Conservation (phyloP, 2,113 vertebrate genomes). For the Cyrtonyx montezumae region DNA sequence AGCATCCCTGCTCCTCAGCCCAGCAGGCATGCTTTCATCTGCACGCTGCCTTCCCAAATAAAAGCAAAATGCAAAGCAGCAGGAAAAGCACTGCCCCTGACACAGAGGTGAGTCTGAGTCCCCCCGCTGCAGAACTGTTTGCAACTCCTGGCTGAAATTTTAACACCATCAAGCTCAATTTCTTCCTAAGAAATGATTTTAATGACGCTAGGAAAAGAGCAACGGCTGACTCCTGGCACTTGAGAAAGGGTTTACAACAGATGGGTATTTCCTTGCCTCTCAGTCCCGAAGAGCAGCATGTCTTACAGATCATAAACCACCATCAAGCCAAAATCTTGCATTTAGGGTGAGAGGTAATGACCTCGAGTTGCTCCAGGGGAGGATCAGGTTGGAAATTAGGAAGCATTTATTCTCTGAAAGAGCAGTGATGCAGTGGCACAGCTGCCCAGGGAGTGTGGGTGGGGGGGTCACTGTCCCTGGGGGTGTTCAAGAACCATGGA, state of each 20-base stretch:
- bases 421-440: too few relatives aligned
- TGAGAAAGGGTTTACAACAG: background rate
- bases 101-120: background rate
- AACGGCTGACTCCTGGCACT: background rate
- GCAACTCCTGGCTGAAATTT: background rate
- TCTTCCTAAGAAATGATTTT: background rate
- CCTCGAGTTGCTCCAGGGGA: too few relatives aligned
- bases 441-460: too few relatives aligned
- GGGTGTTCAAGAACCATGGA: too few relatives aligned
- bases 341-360: too few relatives aligned
- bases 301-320: background rate
- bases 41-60: fast-evolving
- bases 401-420: too few relatives aligned
- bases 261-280: background rate
- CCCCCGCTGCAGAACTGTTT: background rate
- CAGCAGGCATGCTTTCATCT: background rate
- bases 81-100: background rate
- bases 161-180: background rate
- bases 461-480: too few relatives aligned
- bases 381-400: too few relatives aligned
- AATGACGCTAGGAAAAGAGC: background rate
- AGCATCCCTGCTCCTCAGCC: background rate
- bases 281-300: background rate
- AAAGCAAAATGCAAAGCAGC: background rate
- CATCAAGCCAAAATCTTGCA: background rate